Conservation (phyloP, 1,140 invertebrate species). For the Heliothis virescens region DNA sequence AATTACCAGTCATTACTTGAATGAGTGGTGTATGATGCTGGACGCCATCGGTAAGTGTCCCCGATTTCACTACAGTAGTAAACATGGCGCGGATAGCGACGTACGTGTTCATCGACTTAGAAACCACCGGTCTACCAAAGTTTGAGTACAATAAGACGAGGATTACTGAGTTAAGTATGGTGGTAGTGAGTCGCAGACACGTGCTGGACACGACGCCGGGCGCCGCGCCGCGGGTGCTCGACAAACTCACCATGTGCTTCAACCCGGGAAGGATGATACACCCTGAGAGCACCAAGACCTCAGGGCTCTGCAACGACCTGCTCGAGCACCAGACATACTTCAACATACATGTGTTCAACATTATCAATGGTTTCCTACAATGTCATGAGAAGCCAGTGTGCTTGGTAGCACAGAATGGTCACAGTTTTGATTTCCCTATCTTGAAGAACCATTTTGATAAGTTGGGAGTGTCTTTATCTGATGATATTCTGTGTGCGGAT, state of each 20-base stretch:
- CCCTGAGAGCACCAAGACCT: slow-evolving; percentile 79
- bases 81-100: slow-evolving; percentile 80
- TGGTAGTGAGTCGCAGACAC: slow-evolving; percentile 86
- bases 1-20: too few species aligned
- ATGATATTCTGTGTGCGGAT: slow-evolving; percentile 87
- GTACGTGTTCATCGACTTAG: slow-evolving; percentile 89
- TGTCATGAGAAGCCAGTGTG: slow-evolving; percentile 89
- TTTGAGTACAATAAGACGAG: slow-evolving; percentile 84
- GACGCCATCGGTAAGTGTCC: slow-evolving; percentile 17
- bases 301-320: slow-evolving; percentile 89
- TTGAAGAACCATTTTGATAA: slow-evolving; percentile 75
- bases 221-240: slow-evolving; percentile 85
- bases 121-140: slow-evolving; percentile 88
- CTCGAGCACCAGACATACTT: slow-evolving; percentile 88
- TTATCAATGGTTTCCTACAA: slow-evolving; percentile 88
- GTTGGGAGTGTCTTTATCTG: slow-evolving; percentile 68
- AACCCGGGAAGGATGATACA: slow-evolving; percentile 87
- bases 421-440: slow-evolving; percentile 90
- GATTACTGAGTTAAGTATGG: slow-evolving; percentile 88
- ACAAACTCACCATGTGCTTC: slow-evolving; percentile 89
- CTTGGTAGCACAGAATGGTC: slow-evolving; percentile 93
- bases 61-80: slow-evolving; percentile 4
- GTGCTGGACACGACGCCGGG: slow-evolving; percentile 72
- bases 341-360: slow-evolving; percentile 80
- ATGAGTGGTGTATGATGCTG: slow-evolving; percentile 5